Base-by-base conservation (phyloP, 2,888 invertebrate species). In the Drosophila tripunctata region DNA sequence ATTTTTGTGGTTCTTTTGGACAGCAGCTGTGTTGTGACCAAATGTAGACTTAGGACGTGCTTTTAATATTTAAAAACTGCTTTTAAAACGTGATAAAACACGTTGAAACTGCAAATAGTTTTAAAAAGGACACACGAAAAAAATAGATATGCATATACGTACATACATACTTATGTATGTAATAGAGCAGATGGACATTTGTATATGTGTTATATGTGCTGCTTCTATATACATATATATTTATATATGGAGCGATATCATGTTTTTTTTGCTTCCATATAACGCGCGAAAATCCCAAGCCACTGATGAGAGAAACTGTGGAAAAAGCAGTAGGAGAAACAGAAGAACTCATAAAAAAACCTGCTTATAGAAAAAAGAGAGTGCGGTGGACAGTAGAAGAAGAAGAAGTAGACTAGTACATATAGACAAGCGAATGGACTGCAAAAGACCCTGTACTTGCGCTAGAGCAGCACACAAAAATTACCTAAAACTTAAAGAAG, bases 1-100 rank as follows among this genome's bases (percentile, higher is more conserved):
- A n/a, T 40, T 40, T 6, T 8, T 24, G 35, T 15, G 12, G 38
- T 36, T 45, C 45, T 45, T 72, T 72, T 19, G 31, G 36, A 45
- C 57, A 71, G 61, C 83, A 75, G 72, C 70, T 82, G 82, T 71
- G 71, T 67, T 69, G n/a, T n/a, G 74, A 78, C 84, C 84, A 78
- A 80, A 78, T 83, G 86, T 83, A 81, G 85, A 87, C 88, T 88
- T 88, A 86, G 88, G 85, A 89, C 87, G 87, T 89, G 89, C 81
- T 89, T 89, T 90, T 89, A 87, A 88, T 88, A 87, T 89, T 88
- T 85, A 82, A 82, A 81, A 88, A 84, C 84, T 80, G 83, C 83
- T 87, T 75, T 88, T 80, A 80, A 78, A 87, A 88, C 77, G 87
- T 81, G 87, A 90, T 89, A 90, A 89, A 89, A 88, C 80, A 88